Percentiles rank a stretch among this genome's conserved stretches.
These are phyloP conservation scores for Belgica antarctica DNA, from an alignment of 2,888 invertebrate genomes.

Conservation along the genomic window DNA sequence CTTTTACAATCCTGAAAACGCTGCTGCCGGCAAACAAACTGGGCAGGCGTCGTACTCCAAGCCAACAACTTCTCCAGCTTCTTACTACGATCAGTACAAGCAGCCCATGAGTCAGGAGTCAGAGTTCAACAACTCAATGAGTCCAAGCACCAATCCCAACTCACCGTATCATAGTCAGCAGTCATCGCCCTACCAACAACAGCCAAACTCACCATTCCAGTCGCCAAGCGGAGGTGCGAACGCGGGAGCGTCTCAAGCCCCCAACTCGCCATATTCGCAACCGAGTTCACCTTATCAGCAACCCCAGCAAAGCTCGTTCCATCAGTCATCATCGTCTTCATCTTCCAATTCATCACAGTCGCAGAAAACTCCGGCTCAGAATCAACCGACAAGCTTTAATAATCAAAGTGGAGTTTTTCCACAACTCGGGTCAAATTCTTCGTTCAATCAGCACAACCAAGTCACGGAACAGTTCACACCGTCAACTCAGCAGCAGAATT, in stretches of 20 bases:
- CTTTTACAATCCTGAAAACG: conserved; percentile 39
- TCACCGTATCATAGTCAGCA: conserved; percentile 58
- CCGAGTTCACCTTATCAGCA: conserved; percentile 52
- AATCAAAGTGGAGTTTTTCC: conserved; percentile 41
- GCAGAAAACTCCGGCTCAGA: conserved; percentile 48
- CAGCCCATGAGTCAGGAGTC: conserved; percentile 58
- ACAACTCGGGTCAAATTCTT: conserved; percentile 45
- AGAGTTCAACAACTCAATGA: conserved; percentile 59
- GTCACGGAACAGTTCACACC: conserved; percentile 30
- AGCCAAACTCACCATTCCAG: conserved; percentile 56
- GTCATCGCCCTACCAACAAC: conserved; percentile 56
- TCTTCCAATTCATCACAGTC: conserved; percentile 44
- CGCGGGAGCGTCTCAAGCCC: conserved; percentile 50
- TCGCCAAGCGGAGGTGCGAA: conserved; percentile 46
- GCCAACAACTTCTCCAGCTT: conserved; percentile 46
- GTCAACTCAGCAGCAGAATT: background rate
- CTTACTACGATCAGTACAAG: conserved; percentile 62
- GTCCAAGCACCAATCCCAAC: conserved; percentile 59
- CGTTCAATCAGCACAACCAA: conserved; percentile 45
- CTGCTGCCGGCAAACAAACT: background rate
- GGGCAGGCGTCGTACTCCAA: background rate
- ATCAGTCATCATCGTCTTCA: background rate
- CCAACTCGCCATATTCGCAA: conserved; percentile 53
- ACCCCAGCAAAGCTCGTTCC: conserved; percentile 44
- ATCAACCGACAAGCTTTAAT: conserved; percentile 45